Conservation (phyloP, 2,888 invertebrate genomes). For the Acheta domesticus region DNA sequence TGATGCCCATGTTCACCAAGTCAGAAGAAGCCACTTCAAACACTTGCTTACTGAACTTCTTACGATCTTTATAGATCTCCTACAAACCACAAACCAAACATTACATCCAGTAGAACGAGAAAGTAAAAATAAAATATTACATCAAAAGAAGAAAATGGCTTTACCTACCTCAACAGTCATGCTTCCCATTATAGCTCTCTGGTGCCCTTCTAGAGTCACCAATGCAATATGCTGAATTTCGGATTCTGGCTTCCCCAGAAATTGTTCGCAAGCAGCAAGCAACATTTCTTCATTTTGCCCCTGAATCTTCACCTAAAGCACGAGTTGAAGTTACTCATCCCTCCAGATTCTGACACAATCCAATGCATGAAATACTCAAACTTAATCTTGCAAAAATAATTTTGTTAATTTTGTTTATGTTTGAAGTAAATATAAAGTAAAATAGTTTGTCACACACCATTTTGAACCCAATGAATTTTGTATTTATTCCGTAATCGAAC, state of each 20-base stretch:
- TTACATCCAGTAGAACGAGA: too few species aligned
- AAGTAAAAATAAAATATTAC: too few species aligned
- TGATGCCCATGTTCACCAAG: slow-evolving; percentile 94
- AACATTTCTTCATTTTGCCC: slow-evolving; percentile 88
- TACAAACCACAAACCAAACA: slow-evolving; percentile 39
- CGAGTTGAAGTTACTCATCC: background rate
- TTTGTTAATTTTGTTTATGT: too few species aligned
- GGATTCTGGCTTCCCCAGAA: slow-evolving; percentile 80
- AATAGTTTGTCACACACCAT: too few species aligned
- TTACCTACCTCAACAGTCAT: slow-evolving; percentile 82
- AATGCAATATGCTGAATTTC: slow-evolving; percentile 90
- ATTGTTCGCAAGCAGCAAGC: slow-evolving; percentile 89
- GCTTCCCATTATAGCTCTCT: slow-evolving; percentile 93
- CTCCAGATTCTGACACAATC: too few species aligned
- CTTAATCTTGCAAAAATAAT: too few species aligned
- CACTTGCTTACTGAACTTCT: slow-evolving; percentile 89
- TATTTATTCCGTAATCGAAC: too few species aligned
- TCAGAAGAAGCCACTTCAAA: slow-evolving; percentile 94
- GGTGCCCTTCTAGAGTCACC: slow-evolving; percentile 89
- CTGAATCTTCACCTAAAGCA: slow-evolving; percentile 73
- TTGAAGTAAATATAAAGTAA: too few species aligned
- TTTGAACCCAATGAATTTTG: too few species aligned
- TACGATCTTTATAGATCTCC: slow-evolving; percentile 93
- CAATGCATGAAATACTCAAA: too few species aligned
- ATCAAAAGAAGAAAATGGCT: background rate